Evolutionary conservation across 53 echinoderm and acorn worm species (phyloP).

Genomic region (Patiria pectinifera): DNA sequence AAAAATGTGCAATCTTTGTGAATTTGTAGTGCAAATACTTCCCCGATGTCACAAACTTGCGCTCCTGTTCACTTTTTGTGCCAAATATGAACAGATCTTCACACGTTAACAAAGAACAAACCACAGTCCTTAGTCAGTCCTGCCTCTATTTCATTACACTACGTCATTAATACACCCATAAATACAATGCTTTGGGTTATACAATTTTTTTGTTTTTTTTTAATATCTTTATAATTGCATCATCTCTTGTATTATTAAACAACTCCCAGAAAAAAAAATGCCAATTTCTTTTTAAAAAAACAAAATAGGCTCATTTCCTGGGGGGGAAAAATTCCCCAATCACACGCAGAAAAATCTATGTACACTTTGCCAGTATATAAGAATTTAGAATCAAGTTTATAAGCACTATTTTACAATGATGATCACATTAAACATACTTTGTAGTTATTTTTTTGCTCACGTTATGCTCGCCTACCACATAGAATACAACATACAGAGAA

Average conservation of each 20-base stretch:
- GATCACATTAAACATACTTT: not conserved
- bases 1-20: too few relatives aligned
- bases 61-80: too few relatives aligned
- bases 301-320: not conserved
- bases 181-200: constrained; percentile 16
- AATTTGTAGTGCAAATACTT: too few relatives aligned
- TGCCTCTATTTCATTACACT: not conserved
- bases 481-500: not conserved
- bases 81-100: too few relatives aligned
- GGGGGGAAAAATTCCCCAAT: not conserved
- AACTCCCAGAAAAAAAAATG: constrained; percentile 28
- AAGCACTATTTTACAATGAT: not conserved
- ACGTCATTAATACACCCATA: not conserved
- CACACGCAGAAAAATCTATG: constrained; percentile 3
- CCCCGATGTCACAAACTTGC: too few relatives aligned
- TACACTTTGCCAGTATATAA: constrained; percentile 24
- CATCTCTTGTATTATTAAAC: not conserved
- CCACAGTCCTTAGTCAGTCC: too few relatives aligned
- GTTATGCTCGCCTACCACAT: not conserved
- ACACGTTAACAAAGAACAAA: too few relatives aligned
- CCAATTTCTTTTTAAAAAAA: not conserved
- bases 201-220: not conserved
- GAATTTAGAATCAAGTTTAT: not conserved
- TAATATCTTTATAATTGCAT: constrained; percentile 39
- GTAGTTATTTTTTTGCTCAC: not conserved